These are phyloP conservation scores for Tragelaphus eurycerus DNA, from an alignment of 2,797 vertebrate species.

Conservation along the genomic window DNA sequence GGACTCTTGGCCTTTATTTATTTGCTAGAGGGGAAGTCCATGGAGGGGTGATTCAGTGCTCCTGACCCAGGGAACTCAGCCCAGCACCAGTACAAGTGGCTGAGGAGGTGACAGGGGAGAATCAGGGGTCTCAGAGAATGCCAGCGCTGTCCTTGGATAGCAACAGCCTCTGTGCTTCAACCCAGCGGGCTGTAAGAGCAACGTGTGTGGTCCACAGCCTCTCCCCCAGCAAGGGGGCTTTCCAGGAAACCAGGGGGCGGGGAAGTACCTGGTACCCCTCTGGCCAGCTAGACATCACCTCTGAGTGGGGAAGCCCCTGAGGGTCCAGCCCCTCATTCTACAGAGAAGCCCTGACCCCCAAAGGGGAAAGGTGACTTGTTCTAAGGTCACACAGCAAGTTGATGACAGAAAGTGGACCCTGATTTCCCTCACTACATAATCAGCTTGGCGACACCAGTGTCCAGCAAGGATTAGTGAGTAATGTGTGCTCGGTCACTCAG, in stretches of 20 bases:
- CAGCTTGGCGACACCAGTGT: too few species aligned
- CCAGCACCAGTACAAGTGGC: rapidly evolving
- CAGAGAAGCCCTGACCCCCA: background rate
- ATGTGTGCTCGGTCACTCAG: background rate
- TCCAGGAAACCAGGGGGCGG: background rate
- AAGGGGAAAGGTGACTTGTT: background rate
- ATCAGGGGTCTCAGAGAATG: background rate
- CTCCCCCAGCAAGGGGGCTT: rapidly evolving
- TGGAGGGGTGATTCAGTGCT: background rate
- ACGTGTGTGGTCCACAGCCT: background rate
- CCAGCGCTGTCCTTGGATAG: background rate
- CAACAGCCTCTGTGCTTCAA: background rate
- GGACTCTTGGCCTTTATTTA: background rate
- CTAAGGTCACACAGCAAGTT: background rate
- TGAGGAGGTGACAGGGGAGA: background rate
- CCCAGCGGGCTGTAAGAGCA: background rate
- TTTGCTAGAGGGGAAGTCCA: background rate
- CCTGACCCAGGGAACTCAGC: rapidly evolving
- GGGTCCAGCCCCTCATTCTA: background rate
- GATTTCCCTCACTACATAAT: background rate
- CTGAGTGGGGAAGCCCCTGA: background rate
- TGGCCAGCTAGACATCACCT: background rate
- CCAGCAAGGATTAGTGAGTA: background rate
- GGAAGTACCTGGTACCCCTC: too few species aligned
- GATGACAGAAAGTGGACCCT: background rate